Conservation (phyloP, 2,888 invertebrate species). For the Ectobius pallidus region DNA sequence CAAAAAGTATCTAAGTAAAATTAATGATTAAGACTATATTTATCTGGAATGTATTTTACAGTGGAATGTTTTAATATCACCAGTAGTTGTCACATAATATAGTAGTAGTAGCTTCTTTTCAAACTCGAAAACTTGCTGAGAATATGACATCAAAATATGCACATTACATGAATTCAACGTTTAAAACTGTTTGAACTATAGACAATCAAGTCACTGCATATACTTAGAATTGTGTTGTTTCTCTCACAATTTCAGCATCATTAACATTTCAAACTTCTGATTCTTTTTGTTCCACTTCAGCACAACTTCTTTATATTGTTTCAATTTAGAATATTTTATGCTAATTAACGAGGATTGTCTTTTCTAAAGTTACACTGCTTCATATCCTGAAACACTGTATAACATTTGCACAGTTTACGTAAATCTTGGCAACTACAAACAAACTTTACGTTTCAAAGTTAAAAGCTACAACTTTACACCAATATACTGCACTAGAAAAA, state of each 20-base stretch:
- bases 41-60: background rate
- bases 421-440: too few relatives aligned
- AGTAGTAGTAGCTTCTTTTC: too few relatives aligned
- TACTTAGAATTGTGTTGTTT: background rate
- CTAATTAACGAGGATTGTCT: background rate
- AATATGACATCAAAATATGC: background rate
- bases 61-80: constrained; percentile 10
- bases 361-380: background rate
- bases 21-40: too few relatives aligned
- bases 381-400: background rate
- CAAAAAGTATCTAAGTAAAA: background rate
- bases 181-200: background rate
- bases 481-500: too few relatives aligned
- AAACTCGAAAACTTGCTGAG: too few relatives aligned
- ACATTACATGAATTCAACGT: background rate
- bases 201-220: background rate
- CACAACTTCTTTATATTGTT: background rate
- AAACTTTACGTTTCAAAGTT: too few relatives aligned
- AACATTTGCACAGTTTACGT: too few relatives aligned
- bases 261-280: too few relatives aligned
- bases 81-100: background rate
- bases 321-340: too few relatives aligned
- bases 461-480: too few relatives aligned
- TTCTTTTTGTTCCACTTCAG: background rate
- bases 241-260: too few relatives aligned